These are phyloP conservation scores for Ichneumoninae sp. DNA, from an alignment of 2,888 invertebrate species.

Conservation along the genomic window DNA sequence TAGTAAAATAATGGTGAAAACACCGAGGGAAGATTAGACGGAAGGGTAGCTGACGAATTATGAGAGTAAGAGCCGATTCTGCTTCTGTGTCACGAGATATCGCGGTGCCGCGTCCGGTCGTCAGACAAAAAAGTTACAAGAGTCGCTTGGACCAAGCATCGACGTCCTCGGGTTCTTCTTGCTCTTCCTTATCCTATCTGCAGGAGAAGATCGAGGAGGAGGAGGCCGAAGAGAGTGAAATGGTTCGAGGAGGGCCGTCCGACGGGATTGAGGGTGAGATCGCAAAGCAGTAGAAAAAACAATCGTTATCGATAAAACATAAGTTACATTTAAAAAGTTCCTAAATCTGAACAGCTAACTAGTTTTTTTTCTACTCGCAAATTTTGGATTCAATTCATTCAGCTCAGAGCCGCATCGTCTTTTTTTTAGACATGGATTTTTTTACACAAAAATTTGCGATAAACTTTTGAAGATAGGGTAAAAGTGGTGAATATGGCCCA, in stretches of 20 bases:
- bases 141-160: constrained; percentile 57
- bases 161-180: constrained; percentile 56
- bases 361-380: too few relatives aligned
- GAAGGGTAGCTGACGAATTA: constrained; percentile 45
- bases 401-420: too few relatives aligned
- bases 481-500: too few relatives aligned
- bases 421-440: too few relatives aligned
- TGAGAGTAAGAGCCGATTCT: constrained; percentile 67
- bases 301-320: not conserved
- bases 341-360: not conserved
- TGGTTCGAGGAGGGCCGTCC: constrained; percentile 65
- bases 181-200: constrained; percentile 54
- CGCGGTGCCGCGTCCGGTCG: constrained; percentile 64
- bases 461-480: not conserved
- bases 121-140: constrained; percentile 65
- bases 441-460: not conserved
- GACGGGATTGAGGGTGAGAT: constrained; percentile 56
- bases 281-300: not conserved
- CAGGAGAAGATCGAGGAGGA: constrained; percentile 67
- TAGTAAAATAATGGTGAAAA: constrained; percentile 31
- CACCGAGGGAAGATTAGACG: constrained; percentile 18
- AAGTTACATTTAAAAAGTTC: not conserved
- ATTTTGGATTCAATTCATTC: too few relatives aligned
- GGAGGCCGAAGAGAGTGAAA: constrained; percentile 67
- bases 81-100: constrained; percentile 61